Conservation (phyloP, 2,797 vertebrate genomes). For the Ambastaia sidthimunki region DNA sequence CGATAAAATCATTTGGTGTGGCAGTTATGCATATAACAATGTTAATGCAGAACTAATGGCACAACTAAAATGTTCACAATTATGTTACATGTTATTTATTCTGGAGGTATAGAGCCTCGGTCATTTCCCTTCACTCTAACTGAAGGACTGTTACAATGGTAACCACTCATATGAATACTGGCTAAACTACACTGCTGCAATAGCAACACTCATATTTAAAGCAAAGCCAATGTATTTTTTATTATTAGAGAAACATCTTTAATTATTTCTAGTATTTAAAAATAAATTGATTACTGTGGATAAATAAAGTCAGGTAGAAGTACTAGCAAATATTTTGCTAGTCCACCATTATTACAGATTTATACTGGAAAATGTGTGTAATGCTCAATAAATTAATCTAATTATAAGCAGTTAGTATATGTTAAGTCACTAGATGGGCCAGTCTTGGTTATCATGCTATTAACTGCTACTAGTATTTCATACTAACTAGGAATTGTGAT, state of each 20-base stretch:
- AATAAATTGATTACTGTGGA: conserved; percentile 19
- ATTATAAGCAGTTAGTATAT: conserved; percentile 23
- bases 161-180: conserved; percentile 9
- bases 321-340: background rate
- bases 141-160: conserved; percentile 17
- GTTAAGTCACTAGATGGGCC: conserved; percentile 3
- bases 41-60: conserved; percentile 8
- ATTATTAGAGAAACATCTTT: background rate
- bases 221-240: background rate
- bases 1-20: conserved; percentile 11
- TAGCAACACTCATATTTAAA: conserved; percentile 24
- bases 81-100: background rate
- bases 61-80: conserved; percentile 2
- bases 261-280: conserved; percentile 4
- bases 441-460: conserved; percentile 14
- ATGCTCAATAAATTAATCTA: conserved; percentile 11
- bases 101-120: background rate
- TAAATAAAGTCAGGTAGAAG: conserved; percentile 28
- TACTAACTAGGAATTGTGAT: conserved; percentile 8
- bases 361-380: conserved; percentile 15
- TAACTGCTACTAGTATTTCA: conserved; percentile 8
- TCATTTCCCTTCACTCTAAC: background rate
- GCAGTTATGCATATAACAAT: background rate
- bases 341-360: conserved; percentile 30
- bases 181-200: conserved; percentile 27